These are phyloP conservation scores for Rhombomys opimus DNA, from an alignment of 2,113 vertebrate genomes.

Conservation along the genomic window DNA sequence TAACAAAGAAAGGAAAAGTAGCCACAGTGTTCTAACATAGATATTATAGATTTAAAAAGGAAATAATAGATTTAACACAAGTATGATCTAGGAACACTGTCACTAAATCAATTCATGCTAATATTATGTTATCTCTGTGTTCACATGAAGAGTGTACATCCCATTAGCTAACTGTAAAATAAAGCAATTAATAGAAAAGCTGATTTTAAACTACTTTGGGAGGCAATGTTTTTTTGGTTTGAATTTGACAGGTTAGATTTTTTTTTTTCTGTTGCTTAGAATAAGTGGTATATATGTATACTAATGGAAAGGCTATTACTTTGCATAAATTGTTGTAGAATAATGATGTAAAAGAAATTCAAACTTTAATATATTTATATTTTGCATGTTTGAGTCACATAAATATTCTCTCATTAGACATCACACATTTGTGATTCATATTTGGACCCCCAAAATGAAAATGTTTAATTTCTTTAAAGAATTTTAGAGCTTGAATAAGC, in stretches of 20 bases:
- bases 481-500: background rate
- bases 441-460: background rate
- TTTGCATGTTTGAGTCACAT: background rate
- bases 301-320: background rate
- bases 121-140: background rate
- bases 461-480: background rate
- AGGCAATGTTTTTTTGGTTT: background rate
- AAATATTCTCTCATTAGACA: background rate
- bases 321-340: background rate
- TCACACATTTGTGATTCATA: background rate
- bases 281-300: background rate
- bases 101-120: background rate
- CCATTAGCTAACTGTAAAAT: background rate
- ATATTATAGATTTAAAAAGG: no score
- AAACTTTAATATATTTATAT: background rate
- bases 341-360: background rate
- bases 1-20: background rate
- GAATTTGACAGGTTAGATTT: background rate
- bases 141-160: background rate
- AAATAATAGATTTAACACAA: background rate
- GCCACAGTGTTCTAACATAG: background rate
- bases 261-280: background rate
- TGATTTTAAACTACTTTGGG: background rate
- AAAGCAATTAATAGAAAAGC: slow-evolving; percentile 24
- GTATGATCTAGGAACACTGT: background rate